phyloP scores from a whole-genome alignment of 2,113 vertebrate species.

The Pygoscelis antarcticus region DNA sequence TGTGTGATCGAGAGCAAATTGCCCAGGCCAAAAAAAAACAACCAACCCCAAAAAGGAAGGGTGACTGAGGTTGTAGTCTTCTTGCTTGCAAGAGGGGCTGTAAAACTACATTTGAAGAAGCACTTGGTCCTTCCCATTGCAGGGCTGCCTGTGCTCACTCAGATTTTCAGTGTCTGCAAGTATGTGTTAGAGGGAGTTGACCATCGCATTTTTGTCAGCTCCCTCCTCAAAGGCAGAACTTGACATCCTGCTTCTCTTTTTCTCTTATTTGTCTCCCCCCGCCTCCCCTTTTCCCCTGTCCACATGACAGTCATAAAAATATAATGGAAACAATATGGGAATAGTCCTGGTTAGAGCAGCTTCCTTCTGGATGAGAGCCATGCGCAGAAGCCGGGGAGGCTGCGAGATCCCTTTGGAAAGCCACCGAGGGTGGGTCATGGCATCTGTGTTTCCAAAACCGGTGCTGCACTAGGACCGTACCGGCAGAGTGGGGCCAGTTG shows the following conservation, averaged over 20 bases:
- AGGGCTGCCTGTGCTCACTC: background rate
- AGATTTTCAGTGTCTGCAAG: background rate
- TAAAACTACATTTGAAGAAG: background rate
- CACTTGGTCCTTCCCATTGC: accelerated
- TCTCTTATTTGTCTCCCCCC: background rate
- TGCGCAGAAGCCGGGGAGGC: background rate
- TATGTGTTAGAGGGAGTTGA: background rate
- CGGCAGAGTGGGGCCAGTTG: accelerated
- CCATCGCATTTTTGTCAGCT: background rate
- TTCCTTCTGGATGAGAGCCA: conserved; percentile 3
- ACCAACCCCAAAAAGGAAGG: background rate
- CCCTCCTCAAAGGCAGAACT: conserved; percentile 27
- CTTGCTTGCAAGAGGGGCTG: background rate
- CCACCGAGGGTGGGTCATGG: accelerated
- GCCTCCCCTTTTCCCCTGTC: background rate
- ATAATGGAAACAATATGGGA: conserved; percentile 63
- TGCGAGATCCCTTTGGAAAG: background rate
- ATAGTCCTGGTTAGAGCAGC: background rate
- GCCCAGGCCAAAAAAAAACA: background rate
- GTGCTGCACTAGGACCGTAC: background rate
- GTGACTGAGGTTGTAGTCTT: background rate
- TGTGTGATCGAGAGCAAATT: background rate
- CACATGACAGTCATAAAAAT: conserved; percentile 58
- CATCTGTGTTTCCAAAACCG: background rate
- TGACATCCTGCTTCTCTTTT: conserved; percentile 10